These are phyloP conservation scores for Scolopax bukidnonensis DNA, from an alignment of 2,797 vertebrate species.

Conservation along the genomic window DNA sequence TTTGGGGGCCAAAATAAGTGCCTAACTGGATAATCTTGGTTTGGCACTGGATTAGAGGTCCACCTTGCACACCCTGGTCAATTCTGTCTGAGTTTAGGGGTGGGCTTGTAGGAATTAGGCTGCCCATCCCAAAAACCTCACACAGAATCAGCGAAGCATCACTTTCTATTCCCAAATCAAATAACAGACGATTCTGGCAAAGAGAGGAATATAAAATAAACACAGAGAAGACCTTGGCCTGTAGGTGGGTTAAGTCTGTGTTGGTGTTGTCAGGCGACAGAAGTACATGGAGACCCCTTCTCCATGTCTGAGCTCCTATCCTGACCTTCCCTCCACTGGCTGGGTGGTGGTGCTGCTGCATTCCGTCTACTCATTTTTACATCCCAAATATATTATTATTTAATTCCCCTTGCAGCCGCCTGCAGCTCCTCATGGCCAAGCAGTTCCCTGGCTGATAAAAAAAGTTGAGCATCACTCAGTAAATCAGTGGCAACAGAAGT, in stretches of 20 bases:
- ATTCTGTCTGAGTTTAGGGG: background rate
- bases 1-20: too few relatives aligned
- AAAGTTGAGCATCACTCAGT: constrained; percentile 21
- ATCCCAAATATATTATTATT: background rate
- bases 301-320: background rate
- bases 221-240: accelerated
- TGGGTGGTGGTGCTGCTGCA: background rate
- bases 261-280: background rate
- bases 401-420: background rate
- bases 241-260: too few relatives aligned
- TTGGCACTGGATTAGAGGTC: background rate
- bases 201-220: background rate
- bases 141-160: background rate
- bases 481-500: constrained; percentile 46
- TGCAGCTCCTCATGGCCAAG: constrained; percentile 10
- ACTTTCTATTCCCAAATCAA: background rate
- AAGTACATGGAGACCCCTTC: background rate
- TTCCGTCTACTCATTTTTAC: background rate
- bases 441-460: background rate
- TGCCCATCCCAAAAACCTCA: background rate
- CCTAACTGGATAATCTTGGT: background rate
- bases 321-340: background rate
- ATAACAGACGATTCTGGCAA: background rate
- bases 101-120: accelerated
- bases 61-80: background rate